phyloP scores from a whole-genome alignment of 2,797 vertebrate species.

The Erpetoichthys calabaricus region DNA sequence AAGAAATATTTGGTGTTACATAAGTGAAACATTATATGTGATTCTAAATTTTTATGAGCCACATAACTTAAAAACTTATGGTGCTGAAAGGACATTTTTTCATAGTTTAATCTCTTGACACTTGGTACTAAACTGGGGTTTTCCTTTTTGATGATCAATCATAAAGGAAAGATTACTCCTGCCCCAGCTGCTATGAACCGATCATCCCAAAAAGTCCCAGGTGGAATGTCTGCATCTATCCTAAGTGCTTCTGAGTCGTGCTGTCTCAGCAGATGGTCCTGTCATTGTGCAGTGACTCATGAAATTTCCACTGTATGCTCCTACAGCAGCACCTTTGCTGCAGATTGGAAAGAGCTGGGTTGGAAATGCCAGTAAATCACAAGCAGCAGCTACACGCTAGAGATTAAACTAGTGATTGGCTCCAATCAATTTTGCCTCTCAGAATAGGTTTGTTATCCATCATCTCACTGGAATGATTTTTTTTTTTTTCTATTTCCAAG shows the following conservation, averaged over 20 bases:
- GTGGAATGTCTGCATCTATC: constrained; percentile 9
- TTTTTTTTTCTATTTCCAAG: neutral
- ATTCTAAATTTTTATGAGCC: constrained; percentile 1
- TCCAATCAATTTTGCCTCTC: constrained; percentile 17
- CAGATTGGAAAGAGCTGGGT: constrained; percentile 18
- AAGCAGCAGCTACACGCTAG: constrained; percentile 4
- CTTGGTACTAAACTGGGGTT: neutral
- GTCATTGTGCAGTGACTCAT: constrained; percentile 23
- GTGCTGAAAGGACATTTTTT: neutral
- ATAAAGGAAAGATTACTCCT: constrained; percentile 25
- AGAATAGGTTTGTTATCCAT: constrained; percentile 15
- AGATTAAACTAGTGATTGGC: constrained; percentile 6
- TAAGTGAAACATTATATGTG: constrained; percentile 2
- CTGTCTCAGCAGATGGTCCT: constrained; percentile 24
- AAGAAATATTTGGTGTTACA: neutral
- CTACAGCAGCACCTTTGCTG: constrained; percentile 11
- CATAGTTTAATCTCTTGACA: too few species aligned
- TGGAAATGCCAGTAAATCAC: constrained; percentile 16
- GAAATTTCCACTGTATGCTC: constrained; percentile 14
- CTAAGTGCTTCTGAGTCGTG: constrained; percentile 7
- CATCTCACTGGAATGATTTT: constrained; percentile 10
- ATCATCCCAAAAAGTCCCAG: constrained; percentile 15
- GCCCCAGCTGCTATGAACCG: constrained; percentile 7
- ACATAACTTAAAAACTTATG: neutral
- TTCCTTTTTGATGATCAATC: constrained; percentile 31